Evolutionary conservation across 2,888 invertebrate species (phyloP), one percentile per base, ranked within the genome.

Genomic region (Panzeria rudis): DNA sequence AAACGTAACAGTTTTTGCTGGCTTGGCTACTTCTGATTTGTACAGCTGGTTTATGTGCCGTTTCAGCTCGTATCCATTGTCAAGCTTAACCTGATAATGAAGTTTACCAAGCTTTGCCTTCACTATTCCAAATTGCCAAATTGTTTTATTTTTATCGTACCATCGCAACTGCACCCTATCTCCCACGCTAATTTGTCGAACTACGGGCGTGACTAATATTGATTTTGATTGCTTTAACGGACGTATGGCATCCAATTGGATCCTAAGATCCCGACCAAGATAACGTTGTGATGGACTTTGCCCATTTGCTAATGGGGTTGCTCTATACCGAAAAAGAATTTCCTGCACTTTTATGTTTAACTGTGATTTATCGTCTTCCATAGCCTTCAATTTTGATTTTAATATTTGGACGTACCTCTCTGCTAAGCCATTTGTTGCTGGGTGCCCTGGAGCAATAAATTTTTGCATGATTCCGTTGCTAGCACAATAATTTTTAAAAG

Each of bases 251-350:
- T 35, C 35, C 9, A 35, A 35, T 35, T 35, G 6, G 35, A 35
- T 47, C 7, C 47, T n/a, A 5, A 47, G 2, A 7, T 47, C 17
- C 6, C 47, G n/a, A n/a, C n/a, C 47, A 3, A 17, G 17, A 17
- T 47, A 47, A 47, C n/a, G n/a, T 47, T 47, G n/a, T 47, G 47
- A n/a, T n/a, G 17, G 47, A 47, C 6, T 47, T 3, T 47, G 47
- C n/a, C 47, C 47, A 47, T 17, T 47, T 47, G 47, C 47, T 6
- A 47, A 47, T 4, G n/a, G n/a, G 0, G 47, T 47, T 47, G 17
- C 47, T 47, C 47, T n/a, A n/a, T 47, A 47, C n/a, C 47, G 47
- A n/a, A 17, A 47, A 47, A 47, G 47, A n/a, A 17, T 47, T n/a
- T 47, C 17, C 7, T n/a, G 17, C n/a, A 47, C 47, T n/a, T 47